Evolutionary conservation across 1,140 invertebrate genomes (phyloP).

Genomic region (Nasonia vitripennis): DNA sequence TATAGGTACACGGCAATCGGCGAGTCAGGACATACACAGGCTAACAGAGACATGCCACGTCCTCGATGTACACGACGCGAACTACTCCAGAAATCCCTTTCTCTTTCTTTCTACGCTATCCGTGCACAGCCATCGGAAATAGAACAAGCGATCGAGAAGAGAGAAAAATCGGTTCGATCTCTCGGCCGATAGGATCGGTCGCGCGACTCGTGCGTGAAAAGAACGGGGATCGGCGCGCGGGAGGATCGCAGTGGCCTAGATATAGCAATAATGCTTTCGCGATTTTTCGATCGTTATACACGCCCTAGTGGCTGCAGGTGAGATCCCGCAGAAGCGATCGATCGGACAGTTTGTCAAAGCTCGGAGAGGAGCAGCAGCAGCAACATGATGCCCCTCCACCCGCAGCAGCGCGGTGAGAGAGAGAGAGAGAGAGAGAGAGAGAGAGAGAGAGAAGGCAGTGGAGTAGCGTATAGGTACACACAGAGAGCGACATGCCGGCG

Average conservation of each 20-base stretch:
- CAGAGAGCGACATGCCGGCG: neutral
- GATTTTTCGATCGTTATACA: too few species aligned
- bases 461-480: slow-evolving; percentile 4
- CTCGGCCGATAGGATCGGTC: neutral
- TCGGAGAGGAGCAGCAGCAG: neutral
- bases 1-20: too few species aligned
- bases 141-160: neutral
- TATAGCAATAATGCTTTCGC: too few species aligned
- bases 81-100: slow-evolving; percentile 20
- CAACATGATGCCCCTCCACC: neutral
- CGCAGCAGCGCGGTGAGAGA: neutral
- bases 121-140: neutral
- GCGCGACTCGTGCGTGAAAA: neutral
- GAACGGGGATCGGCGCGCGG: neutral
- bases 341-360: neutral
- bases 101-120: slow-evolving; percentile 16
- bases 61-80: too few species aligned
- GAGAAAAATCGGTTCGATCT: neutral
- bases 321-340: too few species aligned
- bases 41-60: neutral
- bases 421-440: neutral
- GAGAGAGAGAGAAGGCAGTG: neutral
- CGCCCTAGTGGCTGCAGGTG: too few species aligned
- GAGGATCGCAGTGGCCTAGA: slow-evolving; percentile 6
- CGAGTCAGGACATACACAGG: too few species aligned